phyloP scores from a whole-genome alignment of 2,888 invertebrate genomes.

The Agonopterix heracliana region DNA sequence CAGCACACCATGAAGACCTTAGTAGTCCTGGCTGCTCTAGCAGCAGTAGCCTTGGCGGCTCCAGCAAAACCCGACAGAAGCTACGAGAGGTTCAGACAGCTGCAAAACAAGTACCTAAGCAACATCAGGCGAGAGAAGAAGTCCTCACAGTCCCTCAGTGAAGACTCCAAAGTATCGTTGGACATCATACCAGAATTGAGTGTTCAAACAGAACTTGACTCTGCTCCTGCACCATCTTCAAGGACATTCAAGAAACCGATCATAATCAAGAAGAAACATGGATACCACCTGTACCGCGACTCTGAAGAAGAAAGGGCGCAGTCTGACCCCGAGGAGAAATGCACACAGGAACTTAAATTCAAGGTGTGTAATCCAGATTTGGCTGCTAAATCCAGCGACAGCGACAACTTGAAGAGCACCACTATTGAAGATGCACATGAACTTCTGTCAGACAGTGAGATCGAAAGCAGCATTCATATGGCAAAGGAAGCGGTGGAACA shows the following conservation, averaged over 20 bases:
- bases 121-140: slow-evolving; percentile 39
- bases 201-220: slow-evolving; percentile 12
- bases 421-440: slow-evolving; percentile 21
- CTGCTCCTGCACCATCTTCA: slow-evolving; percentile 20
- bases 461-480: slow-evolving; percentile 52
- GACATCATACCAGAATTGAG: not conserved
- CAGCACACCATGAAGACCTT: slow-evolving; percentile 57
- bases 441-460: slow-evolving; percentile 34
- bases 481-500: slow-evolving; percentile 62
- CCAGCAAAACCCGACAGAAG: slow-evolving; percentile 37
- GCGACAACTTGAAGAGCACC: slow-evolving; percentile 25
- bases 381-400: slow-evolving; percentile 25
- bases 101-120: slow-evolving; percentile 18
- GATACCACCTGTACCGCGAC: slow-evolving; percentile 48
- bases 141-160: slow-evolving; percentile 21
- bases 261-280: slow-evolving; percentile 51
- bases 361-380: slow-evolving; percentile 48
- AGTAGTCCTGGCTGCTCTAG: slow-evolving; percentile 49
- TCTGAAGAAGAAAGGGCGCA: slow-evolving; percentile 54
- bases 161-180: not conserved
- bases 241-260: slow-evolving; percentile 49
- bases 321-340: slow-evolving; percentile 42
- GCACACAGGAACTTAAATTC: slow-evolving; percentile 52
- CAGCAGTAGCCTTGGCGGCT: slow-evolving; percentile 42
- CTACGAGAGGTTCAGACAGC: slow-evolving; percentile 17